Evolutionary conservation across 2,888 invertebrate genomes (phyloP), one percentile per base, ranked within the genome.

Genomic region (Chrysolina oricalcia): DNA sequence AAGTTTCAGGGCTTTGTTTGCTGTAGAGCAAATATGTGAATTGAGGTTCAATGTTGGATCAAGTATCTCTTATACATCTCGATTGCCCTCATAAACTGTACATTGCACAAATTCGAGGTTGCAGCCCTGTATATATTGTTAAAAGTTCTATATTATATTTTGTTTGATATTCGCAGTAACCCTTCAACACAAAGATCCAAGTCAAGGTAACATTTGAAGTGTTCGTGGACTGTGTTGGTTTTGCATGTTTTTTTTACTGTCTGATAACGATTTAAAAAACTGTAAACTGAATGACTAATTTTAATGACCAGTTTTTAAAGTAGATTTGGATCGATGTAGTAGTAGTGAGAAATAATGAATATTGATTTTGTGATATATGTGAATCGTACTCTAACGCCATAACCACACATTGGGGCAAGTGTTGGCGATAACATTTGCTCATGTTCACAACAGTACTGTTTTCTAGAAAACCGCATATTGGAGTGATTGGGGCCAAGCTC

Each of bases 191-290:
- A 80, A 75, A 76, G 81, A 81, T 72, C 71, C 69, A 83, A 81
- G 78, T 46, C 76, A 77, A 83, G 82, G 82, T 83, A 83, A 81
- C 77, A 64, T 19, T 65, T 41, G 66, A 27, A 68, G 68, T 68
- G 68, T 68, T 50, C 40, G 50, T 50, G 67, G 41, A 53, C 72
- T 68, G 66, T 56, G 50, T 70, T 62, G 64, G 64, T 72, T 69
- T 69, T 69, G 72, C 76, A 73, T 70, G 71, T 64, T 50, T 21
- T 68, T 27, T 67, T 68, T 50, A 63, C 48, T 35, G 48, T 43
- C 11, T 67, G 17, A 50, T 67, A 67, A 23, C 15, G 3, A 27
- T 43, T 53, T 35, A 6, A 27, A 27, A 59, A 23, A 35, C 15
- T 59, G 27, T 59, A 27, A 59, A 19, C 17, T 56, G 23, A 59